phyloP scores from a whole-genome alignment of 2,888 invertebrate genomes.

The Drosophila lutescens region DNA sequence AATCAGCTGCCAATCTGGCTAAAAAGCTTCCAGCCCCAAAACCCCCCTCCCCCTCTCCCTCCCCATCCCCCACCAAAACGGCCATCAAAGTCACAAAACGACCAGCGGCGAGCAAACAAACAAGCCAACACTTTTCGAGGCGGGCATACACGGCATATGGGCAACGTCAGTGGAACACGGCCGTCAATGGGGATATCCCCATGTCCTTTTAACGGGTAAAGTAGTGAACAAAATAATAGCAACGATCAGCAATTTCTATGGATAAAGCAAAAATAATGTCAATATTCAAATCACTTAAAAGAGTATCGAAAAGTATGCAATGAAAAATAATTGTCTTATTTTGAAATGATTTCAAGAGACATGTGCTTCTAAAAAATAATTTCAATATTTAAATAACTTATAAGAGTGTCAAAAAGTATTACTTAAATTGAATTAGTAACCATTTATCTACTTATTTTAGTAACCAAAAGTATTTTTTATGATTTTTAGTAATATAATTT shows the following conservation, averaged over 20 bases:
- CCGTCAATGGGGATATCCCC: constrained; percentile 18
- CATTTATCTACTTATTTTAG: too few relatives aligned
- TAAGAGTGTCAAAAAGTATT: too few relatives aligned
- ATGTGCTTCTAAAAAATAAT: too few relatives aligned
- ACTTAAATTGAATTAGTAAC: too few relatives aligned
- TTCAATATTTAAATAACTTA: too few relatives aligned
- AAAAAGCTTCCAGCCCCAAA: constrained; percentile 29
- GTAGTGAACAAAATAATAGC: constrained; percentile 6
- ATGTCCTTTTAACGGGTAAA: neutral
- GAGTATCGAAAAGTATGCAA: too few relatives aligned
- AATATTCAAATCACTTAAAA: too few relatives aligned
- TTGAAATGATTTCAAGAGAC: too few relatives aligned
- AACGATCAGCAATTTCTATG: neutral
- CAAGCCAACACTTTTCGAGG: constrained; percentile 46
- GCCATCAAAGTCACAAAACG: constrained; percentile 61
- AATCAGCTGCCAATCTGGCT: constrained; percentile 46
- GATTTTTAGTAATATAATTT: too few relatives aligned
- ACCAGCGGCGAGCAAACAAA: constrained; percentile 60
- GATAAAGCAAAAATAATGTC: too few relatives aligned
- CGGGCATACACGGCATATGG: constrained; percentile 23
- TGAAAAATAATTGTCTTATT: too few relatives aligned
- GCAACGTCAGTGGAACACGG: constrained; percentile 43
- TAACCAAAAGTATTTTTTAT: too few relatives aligned
- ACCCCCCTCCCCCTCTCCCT: neutral
- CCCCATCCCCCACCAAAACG: constrained; percentile 1